phyloP scores from a whole-genome alignment of 2,888 invertebrate genomes.

The Nomada hirtipes region DNA sequence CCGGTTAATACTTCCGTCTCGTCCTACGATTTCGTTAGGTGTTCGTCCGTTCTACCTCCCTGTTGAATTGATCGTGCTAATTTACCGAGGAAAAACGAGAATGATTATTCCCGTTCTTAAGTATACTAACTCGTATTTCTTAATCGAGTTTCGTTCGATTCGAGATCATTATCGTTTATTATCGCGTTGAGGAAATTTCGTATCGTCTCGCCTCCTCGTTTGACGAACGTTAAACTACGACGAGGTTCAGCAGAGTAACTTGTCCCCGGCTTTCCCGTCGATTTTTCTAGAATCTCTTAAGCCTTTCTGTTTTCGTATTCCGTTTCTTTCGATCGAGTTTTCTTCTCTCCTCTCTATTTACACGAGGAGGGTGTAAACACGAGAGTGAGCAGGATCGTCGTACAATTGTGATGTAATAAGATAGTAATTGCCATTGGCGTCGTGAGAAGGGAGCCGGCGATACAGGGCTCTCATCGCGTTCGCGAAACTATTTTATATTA shows the following conservation, averaged over 20 bases:
- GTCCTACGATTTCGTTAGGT: background rate
- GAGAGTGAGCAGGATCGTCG: conserved; percentile 68
- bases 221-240: background rate
- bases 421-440: conserved; percentile 61
- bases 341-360: conserved; percentile 61
- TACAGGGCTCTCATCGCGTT: conserved; percentile 33
- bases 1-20: conserved; percentile 1
- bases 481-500: conserved; percentile 57
- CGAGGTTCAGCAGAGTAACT: conserved; percentile 52
- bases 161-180: background rate
- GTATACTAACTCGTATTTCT: background rate
- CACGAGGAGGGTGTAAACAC: conserved; percentile 63
- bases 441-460: conserved; percentile 45
- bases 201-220: conserved; percentile 1
- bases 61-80: background rate
- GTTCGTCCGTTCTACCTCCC: conserved; percentile 17
- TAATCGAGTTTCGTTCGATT: background rate
- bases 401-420: conserved; percentile 71
- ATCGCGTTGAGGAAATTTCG: background rate
- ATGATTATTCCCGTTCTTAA: background rate
- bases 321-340: conserved; percentile 59
- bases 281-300: conserved; percentile 54
- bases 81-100: background rate
- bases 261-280: conserved; percentile 54
- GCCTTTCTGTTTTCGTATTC: conserved; percentile 9